phyloP scores from a whole-genome alignment of 2,113 vertebrate genomes.

The Crotalus horridus region DNA sequence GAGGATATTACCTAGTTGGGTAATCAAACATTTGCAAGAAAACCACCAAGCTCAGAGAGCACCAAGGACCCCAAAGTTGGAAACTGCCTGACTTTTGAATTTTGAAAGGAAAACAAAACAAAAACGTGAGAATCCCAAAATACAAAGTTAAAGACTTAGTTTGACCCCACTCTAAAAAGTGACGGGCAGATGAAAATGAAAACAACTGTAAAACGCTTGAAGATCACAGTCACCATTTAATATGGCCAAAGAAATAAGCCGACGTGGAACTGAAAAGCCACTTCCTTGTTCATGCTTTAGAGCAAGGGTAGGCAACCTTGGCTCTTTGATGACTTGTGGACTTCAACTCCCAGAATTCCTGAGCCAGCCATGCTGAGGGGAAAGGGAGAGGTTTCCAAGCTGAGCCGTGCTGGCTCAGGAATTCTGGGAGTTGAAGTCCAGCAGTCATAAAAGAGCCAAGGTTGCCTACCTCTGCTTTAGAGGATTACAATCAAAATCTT shows the following conservation, averaged over 20 bases:
- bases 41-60: too few species aligned
- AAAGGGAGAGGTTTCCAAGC: too few species aligned
- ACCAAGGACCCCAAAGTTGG: neutral
- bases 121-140: neutral
- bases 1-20: too few species aligned
- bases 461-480: too few species aligned
- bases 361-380: too few species aligned
- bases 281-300: neutral
- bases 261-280: neutral
- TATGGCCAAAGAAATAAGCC: neutral
- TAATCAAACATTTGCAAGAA: too few species aligned
- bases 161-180: neutral
- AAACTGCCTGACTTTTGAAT: neutral
- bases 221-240: neutral
- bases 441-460: too few species aligned
- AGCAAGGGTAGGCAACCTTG: too few species aligned
- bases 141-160: neutral
- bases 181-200: neutral
- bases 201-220: neutral
- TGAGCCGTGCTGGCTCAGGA: too few species aligned
- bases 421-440: too few species aligned
- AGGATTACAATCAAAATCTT: neutral
- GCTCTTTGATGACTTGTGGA: too few species aligned
- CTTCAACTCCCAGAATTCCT: too few species aligned
- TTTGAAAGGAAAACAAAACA: neutral